Evolutionary conservation across 2,797 vertebrate species (phyloP), one percentile per base, ranked within the genome.

Genomic region (Triplophysa yarkandensis): DNA sequence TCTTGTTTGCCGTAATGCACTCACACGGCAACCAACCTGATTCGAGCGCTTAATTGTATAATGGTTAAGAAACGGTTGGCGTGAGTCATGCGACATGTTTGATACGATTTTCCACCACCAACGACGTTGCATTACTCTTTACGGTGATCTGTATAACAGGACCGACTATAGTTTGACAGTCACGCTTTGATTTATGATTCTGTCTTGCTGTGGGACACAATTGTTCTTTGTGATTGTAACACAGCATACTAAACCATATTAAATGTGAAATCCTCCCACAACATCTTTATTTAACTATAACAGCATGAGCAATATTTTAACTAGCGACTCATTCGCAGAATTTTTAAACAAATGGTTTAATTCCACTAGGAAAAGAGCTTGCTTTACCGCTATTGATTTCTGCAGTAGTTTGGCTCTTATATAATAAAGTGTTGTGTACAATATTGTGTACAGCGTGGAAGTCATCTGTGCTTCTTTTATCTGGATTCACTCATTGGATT

Each of bases 51-150:
- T 68, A 68, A 75, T 68, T 75, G 64, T 52, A 61, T 75, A 11
- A 68, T 21, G 73, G 66, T 68, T 75, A 67, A 41, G 43, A 61
- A 68, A 68, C 68, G 46, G 54, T 60, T 75, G 39, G 72, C 36
- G 19, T 52, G 30, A 52, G 73, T 75, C 64, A 36, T 19, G 55
- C 54, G 61, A 50, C 64, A 52, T 23, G 36, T 36, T 58, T 68
- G 54, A 60, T 61, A 68, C 21, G 54, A 58, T 74, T 65, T 58
- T 66, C 43, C 1, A 13, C 28, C 17, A 1, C 14, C 0, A 0
- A 34, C 39, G n/a, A 25, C 23, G 19, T 1, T 4, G 39, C 32
- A 46, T 17, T n/a, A 11, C 27, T 55, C 13, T 21, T 32, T 4
- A 21, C 3, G 23, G 54, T 7, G 50, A n/a, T 57, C 23, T 43